Evolutionary conservation across 2,113 vertebrate species (phyloP).

Genomic region (Neodontobutis hainanensis): DNA sequence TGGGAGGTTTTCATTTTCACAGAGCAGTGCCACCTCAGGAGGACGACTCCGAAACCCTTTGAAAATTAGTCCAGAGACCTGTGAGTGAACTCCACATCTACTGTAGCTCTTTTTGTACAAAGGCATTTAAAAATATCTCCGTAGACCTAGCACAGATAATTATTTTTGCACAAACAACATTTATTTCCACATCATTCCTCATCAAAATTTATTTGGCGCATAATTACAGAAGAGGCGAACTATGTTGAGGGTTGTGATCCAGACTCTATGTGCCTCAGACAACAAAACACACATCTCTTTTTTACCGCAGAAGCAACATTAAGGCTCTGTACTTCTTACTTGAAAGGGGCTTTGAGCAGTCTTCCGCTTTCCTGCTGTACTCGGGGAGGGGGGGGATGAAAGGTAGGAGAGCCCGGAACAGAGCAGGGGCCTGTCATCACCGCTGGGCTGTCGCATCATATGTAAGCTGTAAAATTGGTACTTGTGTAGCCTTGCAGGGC

Average conservation of each 20-base stretch:
- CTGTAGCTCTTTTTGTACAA: not conserved
- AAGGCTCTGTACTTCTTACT: conserved; percentile 44
- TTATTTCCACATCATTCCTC: conserved; percentile 72
- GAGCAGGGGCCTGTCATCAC: conserved; percentile 60
- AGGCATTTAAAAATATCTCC: conserved; percentile 3
- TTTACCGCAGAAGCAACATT: conserved; percentile 47
- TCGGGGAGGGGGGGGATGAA: conserved; percentile 40
- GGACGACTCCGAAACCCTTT: conserved; percentile 43
- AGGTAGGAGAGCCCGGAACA: conserved; percentile 52
- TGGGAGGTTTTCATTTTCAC: conserved; percentile 56
- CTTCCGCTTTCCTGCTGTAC: conserved; percentile 27
- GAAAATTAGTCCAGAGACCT: conserved; percentile 20
- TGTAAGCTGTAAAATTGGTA: conserved; percentile 64
- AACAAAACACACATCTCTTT: conserved; percentile 56
- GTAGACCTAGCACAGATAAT: conserved; percentile 25
- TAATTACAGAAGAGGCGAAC: conserved; percentile 77
- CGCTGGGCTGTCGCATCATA: conserved; percentile 52
- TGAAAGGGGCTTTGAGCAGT: conserved; percentile 43
- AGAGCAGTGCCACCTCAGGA: conserved; percentile 48
- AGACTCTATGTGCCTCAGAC: conserved; percentile 43
- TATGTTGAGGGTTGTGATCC: conserved; percentile 34
- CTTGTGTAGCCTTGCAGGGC: conserved; percentile 47
- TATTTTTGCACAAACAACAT: conserved; percentile 56
- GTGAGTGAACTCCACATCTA: conserved; percentile 34
- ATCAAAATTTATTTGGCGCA: conserved; percentile 76